phyloP scores from a whole-genome alignment of 2,113 vertebrate genomes.

The Montifringilla adamsi region DNA sequence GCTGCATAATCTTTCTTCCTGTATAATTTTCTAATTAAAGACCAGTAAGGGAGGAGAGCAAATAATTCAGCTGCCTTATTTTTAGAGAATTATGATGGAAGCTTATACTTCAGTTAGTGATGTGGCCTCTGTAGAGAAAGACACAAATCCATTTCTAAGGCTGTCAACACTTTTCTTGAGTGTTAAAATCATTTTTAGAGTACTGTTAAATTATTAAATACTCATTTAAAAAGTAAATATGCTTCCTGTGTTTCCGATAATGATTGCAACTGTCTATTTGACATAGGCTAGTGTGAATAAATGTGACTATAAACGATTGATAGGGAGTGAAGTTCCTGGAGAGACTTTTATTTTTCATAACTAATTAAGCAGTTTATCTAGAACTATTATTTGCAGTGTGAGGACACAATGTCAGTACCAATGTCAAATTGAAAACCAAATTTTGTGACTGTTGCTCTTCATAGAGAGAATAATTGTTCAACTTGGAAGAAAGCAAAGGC shows the following conservation, averaged over 20 bases:
- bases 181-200: slow-evolving; percentile 16
- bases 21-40: background rate
- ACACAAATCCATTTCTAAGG: slow-evolving; percentile 6
- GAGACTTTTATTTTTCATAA: background rate
- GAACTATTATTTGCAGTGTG: background rate
- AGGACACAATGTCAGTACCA: background rate
- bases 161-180: slow-evolving; percentile 22
- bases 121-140: background rate
- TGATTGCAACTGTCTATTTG: background rate
- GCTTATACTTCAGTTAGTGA: background rate
- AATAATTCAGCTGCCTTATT: background rate
- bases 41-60: background rate
- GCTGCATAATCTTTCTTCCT: background rate
- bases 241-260: background rate
- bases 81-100: background rate
- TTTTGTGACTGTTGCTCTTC: background rate
- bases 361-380: background rate
- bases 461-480: background rate
- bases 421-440: background rate
- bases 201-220: slow-evolving; percentile 30
- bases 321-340: background rate
- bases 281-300: background rate
- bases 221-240: slow-evolving; percentile 16
- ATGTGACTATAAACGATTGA: background rate
- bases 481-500: background rate